A percentile compares a stretch with the other conserved stretches of the same genome.
Evolutionary conservation across 2,113 vertebrate genomes (phyloP).

Genomic region (Cyphomyrus plagiostoma): DNA sequence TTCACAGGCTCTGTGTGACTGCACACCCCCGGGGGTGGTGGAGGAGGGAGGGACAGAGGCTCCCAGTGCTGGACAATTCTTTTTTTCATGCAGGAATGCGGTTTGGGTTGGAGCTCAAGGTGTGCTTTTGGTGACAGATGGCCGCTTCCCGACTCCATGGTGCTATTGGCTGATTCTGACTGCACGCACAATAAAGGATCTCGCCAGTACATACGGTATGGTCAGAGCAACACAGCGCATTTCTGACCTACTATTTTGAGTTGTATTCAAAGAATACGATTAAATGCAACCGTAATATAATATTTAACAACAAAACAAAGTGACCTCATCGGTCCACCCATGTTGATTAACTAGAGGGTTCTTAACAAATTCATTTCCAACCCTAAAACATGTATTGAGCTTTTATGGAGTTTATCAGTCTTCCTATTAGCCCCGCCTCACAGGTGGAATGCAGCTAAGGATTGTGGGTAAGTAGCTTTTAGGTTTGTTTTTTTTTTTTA

Average conservation of each 20-base stretch:
- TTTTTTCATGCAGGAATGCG: background rate
- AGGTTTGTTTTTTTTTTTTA: background rate
- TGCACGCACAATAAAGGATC: background rate
- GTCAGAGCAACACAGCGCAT: background rate
- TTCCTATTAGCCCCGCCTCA: background rate
- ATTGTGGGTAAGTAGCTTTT: background rate
- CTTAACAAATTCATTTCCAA: background rate
- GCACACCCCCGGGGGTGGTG: background rate
- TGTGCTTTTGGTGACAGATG: constrained; percentile 1
- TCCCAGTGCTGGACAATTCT: background rate
- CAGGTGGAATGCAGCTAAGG: background rate
- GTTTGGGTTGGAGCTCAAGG: background rate
- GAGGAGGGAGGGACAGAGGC: background rate
- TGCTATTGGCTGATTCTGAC: background rate
- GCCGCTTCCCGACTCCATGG: background rate
- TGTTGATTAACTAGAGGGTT: background rate
- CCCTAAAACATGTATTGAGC: background rate
- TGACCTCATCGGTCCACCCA: background rate
- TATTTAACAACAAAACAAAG: background rate
- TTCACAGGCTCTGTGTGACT: background rate
- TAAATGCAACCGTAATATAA: background rate
- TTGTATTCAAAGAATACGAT: background rate
- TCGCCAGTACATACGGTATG: background rate
- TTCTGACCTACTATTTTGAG: background rate
- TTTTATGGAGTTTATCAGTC: background rate